phyloP scores from a whole-genome alignment of 2,888 invertebrate genomes.

The Notodromas monacha region DNA sequence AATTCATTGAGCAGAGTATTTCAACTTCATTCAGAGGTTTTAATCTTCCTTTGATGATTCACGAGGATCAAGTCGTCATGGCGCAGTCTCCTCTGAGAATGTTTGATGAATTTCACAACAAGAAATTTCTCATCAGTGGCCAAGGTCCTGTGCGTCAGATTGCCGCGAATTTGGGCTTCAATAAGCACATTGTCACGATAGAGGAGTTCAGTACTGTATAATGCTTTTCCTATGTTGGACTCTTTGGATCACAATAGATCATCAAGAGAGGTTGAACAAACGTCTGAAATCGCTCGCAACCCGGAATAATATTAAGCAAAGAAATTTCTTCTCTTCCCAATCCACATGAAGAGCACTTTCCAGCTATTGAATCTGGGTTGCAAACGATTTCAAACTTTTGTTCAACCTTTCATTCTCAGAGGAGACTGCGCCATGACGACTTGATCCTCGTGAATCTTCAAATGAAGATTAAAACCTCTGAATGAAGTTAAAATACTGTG shows the following conservation, averaged over 20 bases:
- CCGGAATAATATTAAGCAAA: slow-evolving; percentile 7
- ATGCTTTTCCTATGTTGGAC: slow-evolving; percentile 25
- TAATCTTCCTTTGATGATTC: slow-evolving; percentile 15
- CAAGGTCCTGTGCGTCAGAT: slow-evolving; percentile 23
- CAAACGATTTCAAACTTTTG: too few relatives aligned
- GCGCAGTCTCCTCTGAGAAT: slow-evolving; percentile 27
- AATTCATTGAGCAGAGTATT: slow-evolving; percentile 6
- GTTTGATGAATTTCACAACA: slow-evolving; percentile 25
- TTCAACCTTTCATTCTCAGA: too few relatives aligned
- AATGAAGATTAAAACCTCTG: too few relatives aligned
- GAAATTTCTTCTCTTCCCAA: slow-evolving; percentile 11
- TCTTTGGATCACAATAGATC: slow-evolving; percentile 20
- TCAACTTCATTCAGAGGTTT: background rate
- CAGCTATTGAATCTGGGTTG: slow-evolving; percentile 18
- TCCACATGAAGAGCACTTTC: slow-evolving; percentile 21
- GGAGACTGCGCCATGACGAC: too few relatives aligned
- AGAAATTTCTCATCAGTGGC: slow-evolving; percentile 26
- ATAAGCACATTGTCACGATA: slow-evolving; percentile 22
- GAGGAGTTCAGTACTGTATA: slow-evolving; percentile 23
- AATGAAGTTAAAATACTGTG: too few relatives aligned
- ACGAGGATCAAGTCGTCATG: slow-evolving; percentile 27
- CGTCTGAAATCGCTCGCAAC: too few relatives aligned
- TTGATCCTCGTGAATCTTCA: too few relatives aligned
- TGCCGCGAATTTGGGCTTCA: slow-evolving; percentile 25
- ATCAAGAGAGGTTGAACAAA: background rate